phyloP scores from a whole-genome alignment of 1,140 invertebrate species.

The Pseudoatta argentina region DNA sequence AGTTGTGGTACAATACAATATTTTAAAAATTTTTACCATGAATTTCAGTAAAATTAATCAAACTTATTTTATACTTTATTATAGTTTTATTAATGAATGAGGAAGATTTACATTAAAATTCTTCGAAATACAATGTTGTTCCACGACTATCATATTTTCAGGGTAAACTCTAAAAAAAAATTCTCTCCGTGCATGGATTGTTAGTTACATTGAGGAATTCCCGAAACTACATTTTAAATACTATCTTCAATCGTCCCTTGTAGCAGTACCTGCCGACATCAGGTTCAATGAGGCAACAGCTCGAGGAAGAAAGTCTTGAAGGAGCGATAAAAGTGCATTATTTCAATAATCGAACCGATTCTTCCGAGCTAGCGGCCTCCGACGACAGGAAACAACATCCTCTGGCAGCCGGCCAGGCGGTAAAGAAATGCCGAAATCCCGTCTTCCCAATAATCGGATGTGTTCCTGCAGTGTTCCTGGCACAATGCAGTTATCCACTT shows the following conservation, averaged over 20 bases:
- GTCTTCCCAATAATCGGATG: slow-evolving; percentile 85
- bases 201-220: slow-evolving; percentile 24
- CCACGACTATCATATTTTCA: no score
- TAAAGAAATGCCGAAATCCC: slow-evolving; percentile 84
- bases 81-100: no score
- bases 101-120: no score
- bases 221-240: background rate
- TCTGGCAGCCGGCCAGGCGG: slow-evolving; percentile 80
- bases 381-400: slow-evolving; percentile 85
- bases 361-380: slow-evolving; percentile 81
- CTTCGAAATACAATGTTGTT: no score
- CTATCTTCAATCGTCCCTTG: background rate
- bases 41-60: no score
- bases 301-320: slow-evolving; percentile 20
- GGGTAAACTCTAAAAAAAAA: no score
- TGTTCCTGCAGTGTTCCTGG: slow-evolving; percentile 83
- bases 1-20: no score
- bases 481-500: slow-evolving; percentile 84
- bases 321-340: slow-evolving; percentile 84
- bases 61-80: no score
- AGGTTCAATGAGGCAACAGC: slow-evolving; percentile 22
- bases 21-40: no score
- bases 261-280: slow-evolving; percentile 33
- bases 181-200: no score
- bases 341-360: slow-evolving; percentile 84